phyloP scores from a whole-genome alignment of 2,113 vertebrate species.

The Cyphomyrus plagiostoma region DNA sequence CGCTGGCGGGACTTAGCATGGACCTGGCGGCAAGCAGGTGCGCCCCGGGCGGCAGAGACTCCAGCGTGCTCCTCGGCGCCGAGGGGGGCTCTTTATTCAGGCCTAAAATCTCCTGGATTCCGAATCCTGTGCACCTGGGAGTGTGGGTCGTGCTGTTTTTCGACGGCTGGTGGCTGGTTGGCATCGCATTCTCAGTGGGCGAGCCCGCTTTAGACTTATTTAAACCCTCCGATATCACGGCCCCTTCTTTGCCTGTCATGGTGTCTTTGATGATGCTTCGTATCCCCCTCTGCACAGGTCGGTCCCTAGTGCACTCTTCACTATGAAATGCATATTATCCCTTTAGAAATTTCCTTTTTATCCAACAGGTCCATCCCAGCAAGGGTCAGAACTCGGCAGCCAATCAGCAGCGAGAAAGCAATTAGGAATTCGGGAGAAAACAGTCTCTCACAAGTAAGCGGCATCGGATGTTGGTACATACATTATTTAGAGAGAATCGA shows the following conservation, averaged over 20 bases:
- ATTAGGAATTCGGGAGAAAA: conserved; percentile 80
- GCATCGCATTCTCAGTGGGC: conserved; percentile 48
- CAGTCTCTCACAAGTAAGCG: conserved; percentile 31
- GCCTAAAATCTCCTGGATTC: conserved; percentile 95
- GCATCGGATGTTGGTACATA: conserved; percentile 41
- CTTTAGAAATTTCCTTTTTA: conserved; percentile 88
- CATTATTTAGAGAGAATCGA: conserved; percentile 24
- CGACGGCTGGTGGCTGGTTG: conserved; percentile 46
- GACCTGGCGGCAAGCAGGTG: conserved; percentile 82
- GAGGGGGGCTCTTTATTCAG: conserved; percentile 87
- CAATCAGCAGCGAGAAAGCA: conserved; percentile 73
- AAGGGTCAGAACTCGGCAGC: conserved; percentile 79
- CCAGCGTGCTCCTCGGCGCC: conserved; percentile 68
- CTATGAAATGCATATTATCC: conserved; percentile 72
- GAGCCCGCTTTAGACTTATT: conserved; percentile 67
- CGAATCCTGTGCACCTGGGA: conserved; percentile 88
- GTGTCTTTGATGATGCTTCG: conserved; percentile 42
- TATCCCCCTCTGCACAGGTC: conserved; percentile 38
- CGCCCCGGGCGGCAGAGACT: conserved; percentile 76
- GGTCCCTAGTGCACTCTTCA: conserved; percentile 80
- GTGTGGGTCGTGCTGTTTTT: conserved; percentile 56
- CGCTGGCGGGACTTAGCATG: conserved; percentile 73
- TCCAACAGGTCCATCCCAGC: conserved; percentile 91
- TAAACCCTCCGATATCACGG: conserved; percentile 68
- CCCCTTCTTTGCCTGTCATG: conserved; percentile 89